Base-by-base conservation (phyloP, 2,113 vertebrate genomes). In the Stegastes partitus region DNA sequence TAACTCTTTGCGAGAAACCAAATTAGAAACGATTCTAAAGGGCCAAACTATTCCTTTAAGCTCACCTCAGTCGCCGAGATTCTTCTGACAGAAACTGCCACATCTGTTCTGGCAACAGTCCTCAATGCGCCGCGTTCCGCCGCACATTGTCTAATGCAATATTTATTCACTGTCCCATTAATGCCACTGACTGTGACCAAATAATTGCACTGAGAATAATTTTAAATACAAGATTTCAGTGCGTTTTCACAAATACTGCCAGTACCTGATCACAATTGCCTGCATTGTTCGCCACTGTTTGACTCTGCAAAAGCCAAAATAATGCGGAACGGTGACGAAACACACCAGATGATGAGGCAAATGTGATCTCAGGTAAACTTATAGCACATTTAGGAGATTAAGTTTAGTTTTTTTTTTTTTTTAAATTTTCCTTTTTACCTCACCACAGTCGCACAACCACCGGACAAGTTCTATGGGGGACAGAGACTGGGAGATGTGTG, bases 131-230 rank as follows among this genome's bases (percentile, higher is more conserved):
- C 39, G 76, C 59, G 68, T 22, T 39, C 57, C 6, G 19, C 65
- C 42, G 45, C 82, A 67, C 76, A 26, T 69, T 61, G 18, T 74
- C 71, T 78, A 84, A 89, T 84, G 89, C 89, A 92, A 92, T 91
- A 87, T 79, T 49, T 63, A 50, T 34, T 67, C 65, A 53, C 66
- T 65, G 61, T 85, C 80, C 74, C 83, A 31, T 66, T 22, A 68
- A 68, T 42, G 37, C 66, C 39, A 56, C 65, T 62, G 78, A 92
- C 86, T 89, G 83, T 89, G 92, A 93, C 92, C 89, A 91, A 91
- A 87, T 49, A 42, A 88, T n/a, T 71, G 81, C 89, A 86, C 89
- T 85, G 73, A 75, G 57, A 77, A 53, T 19, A 42, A 83, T 47
- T 34, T 87, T 16, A 81, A 79, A 74, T 3, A 62, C 28, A 67